Base-by-base conservation (phyloP, 2,797 vertebrate species). In the Cirrhinus mrigala region DNA sequence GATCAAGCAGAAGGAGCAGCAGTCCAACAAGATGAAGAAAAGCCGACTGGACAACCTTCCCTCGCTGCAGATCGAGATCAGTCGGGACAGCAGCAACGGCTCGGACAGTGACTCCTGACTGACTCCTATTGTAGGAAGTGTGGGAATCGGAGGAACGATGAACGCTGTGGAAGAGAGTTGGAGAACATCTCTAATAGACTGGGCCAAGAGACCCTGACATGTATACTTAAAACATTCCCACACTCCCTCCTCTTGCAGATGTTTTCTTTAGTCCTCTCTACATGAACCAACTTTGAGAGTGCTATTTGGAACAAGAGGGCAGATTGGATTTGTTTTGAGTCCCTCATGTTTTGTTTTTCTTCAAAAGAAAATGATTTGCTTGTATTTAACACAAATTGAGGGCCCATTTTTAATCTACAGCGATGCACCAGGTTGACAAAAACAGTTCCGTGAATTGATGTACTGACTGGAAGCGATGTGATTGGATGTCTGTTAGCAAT, bases 51-150 rank as follows among this genome's bases (percentile, higher is more conserved):
- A 99, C 94, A 96, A 97, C 93, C 95, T 99, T 86, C 98, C 98
- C 0, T 99, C 98, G 0, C 95, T 99, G 89, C 98, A 99, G 92
- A 99, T 99, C 6, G 98, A 99, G 94, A 99, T 99, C 94, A 99
- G 98, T 94, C 95, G 97, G 33, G 97, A 99, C 91, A 98, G 97
- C 96, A 99, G 96, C 90, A 97, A 98, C 11, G 96, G 94, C 52
- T 97, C 97, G 0, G 98, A 99, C 85, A 97, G 97, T 0, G 98
- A 99, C 88, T 97, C 97, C 74, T 99, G 96, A 99, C 64, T 48
- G 44, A 60, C 69, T 58, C 9, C 48, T 50, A 18, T 54, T 81
- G 52, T 24, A 64, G 71, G 20, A 46, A 46, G 68, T 74, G 52
- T 29, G 64, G 73, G 82, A 78, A 24, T 29, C 24, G 12, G 14